These are phyloP conservation scores for Watsonalla cultraria DNA, from an alignment of 2,888 invertebrate genomes.

Conservation along the genomic window DNA sequence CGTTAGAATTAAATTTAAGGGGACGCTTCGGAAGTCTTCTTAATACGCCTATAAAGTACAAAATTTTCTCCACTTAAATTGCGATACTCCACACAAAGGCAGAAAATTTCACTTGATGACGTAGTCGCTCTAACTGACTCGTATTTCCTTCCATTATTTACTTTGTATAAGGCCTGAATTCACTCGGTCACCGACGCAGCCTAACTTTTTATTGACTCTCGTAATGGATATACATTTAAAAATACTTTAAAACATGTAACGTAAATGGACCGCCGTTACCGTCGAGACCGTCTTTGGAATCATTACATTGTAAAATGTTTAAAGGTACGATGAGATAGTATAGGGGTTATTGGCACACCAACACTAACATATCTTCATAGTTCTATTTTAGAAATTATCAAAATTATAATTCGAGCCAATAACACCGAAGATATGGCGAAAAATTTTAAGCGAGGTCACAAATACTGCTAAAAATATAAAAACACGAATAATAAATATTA, in stretches of 20 bases:
- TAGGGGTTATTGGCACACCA: too few relatives aligned
- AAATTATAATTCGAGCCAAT: too few relatives aligned
- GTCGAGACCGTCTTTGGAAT: too few relatives aligned
- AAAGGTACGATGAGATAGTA: too few relatives aligned
- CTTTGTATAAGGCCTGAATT: background rate
- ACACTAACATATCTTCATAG: too few relatives aligned
- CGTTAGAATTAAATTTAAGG: background rate
- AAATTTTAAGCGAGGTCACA: too few relatives aligned
- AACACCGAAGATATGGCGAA: too few relatives aligned
- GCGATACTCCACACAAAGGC: background rate
- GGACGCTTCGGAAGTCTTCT: background rate
- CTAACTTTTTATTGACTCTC: background rate
- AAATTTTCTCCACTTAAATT: background rate
- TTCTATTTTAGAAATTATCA: too few relatives aligned
- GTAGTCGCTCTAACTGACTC: background rate
- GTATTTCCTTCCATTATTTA: background rate
- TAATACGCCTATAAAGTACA: background rate
- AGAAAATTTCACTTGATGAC: background rate
- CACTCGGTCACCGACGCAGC: background rate
- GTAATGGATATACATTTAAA: background rate
- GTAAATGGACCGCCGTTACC: background rate
- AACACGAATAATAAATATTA: too few relatives aligned
- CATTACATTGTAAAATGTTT: too few relatives aligned
- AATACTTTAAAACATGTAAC: background rate
- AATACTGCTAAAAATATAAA: too few relatives aligned